Evolutionary conservation across 2,113 vertebrate genomes (phyloP).

Genomic region (Trogon melanurus): DNA sequence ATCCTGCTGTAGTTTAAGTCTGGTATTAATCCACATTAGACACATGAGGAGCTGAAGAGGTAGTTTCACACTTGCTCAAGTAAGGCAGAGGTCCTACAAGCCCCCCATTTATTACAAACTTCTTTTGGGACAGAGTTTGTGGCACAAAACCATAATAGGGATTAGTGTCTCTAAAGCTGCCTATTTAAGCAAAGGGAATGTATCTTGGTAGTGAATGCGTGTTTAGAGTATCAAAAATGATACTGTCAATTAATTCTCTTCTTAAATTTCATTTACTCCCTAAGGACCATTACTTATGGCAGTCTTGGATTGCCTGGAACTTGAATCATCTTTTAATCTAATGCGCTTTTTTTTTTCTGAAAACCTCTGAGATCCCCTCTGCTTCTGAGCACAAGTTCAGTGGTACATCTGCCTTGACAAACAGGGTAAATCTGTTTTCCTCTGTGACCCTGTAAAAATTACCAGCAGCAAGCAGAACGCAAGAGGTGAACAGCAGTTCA

Average conservation of each 20-base stretch:
- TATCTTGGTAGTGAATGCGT: background rate
- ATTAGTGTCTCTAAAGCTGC: background rate
- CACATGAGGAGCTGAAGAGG: background rate
- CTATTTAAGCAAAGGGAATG: background rate
- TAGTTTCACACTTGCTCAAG: background rate
- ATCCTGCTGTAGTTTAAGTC: background rate
- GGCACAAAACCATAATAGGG: background rate
- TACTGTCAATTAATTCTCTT: background rate
- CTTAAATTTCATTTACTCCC: background rate
- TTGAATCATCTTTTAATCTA: background rate
- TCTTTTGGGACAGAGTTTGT: background rate
- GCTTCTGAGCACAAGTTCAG: background rate
- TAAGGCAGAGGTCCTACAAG: background rate
- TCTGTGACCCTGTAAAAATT: background rate
- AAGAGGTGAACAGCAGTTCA: constrained; percentile 23
- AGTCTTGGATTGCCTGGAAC: background rate
- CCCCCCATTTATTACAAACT: background rate
- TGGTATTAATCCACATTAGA: background rate
- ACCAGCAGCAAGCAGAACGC: background rate
- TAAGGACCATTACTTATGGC: background rate
- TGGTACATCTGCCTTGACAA: background rate
- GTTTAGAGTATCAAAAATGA: background rate
- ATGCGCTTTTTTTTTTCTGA: background rate
- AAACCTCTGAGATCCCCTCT: background rate
- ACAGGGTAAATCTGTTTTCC: background rate